Conservation (phyloP, 2,797 vertebrate species). For the Oreonectes daqikongensis region DNA sequence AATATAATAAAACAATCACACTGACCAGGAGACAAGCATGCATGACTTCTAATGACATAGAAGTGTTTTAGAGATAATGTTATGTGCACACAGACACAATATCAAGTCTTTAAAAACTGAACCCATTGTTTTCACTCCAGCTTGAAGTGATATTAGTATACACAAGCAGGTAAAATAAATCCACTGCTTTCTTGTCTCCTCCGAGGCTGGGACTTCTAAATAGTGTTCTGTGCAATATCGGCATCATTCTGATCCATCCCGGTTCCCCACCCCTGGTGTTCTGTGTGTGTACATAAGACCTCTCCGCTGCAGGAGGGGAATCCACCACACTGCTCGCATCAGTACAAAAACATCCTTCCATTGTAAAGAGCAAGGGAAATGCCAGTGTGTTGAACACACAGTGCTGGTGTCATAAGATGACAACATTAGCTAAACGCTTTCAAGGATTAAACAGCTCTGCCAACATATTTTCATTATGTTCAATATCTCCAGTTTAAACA, state of each 20-base stretch:
- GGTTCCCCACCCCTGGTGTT: slow-evolving; percentile 16
- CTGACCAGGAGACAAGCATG: too few species aligned
- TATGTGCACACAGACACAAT: too few species aligned
- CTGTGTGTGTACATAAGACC: slow-evolving; percentile 13
- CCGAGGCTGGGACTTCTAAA: too few species aligned
- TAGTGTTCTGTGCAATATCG: too few species aligned
- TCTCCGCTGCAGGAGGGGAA: background rate
- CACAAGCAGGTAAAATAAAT: too few species aligned
- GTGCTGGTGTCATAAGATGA: slow-evolving; percentile 11
- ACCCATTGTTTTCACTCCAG: too few species aligned
- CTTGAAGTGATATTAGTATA: too few species aligned
- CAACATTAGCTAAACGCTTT: background rate
- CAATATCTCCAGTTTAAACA: background rate
- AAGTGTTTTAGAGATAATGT: too few species aligned
- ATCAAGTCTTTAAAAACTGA: too few species aligned
- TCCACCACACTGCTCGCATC: background rate
- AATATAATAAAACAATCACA: too few species aligned
- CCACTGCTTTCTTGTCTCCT: too few species aligned
- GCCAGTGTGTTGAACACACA: slow-evolving; percentile 26
- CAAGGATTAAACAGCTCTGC: slow-evolving; percentile 7
- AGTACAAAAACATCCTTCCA: slow-evolving; percentile 21
- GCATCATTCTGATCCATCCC: slow-evolving; percentile 16
- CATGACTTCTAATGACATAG: too few species aligned
- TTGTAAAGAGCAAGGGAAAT: slow-evolving; percentile 13
- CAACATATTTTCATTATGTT: slow-evolving; percentile 2